Conservation (phyloP, 2,888 invertebrate genomes). For the Sthenelais limicola region DNA sequence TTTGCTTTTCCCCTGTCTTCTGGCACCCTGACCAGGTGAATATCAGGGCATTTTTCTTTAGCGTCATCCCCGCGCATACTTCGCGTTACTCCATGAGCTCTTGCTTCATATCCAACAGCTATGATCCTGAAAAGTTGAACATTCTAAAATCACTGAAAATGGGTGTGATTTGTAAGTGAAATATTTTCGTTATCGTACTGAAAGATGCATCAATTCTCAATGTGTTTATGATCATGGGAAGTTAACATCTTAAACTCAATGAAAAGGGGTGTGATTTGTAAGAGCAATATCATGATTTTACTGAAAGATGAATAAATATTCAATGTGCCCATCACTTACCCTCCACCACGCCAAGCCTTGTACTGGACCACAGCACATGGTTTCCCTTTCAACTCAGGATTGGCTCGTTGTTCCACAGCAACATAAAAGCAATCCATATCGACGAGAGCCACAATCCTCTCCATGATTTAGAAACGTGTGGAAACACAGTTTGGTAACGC, state of each 20-base stretch:
- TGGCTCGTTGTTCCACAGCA: constrained; percentile 95
- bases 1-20: constrained; percentile 93
- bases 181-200: too few relatives aligned
- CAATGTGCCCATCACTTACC: constrained; percentile 81
- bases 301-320: too few relatives aligned
- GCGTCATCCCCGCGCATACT: constrained; percentile 95
- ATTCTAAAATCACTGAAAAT: too few relatives aligned
- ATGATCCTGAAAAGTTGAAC: too few relatives aligned
- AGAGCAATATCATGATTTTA: not conserved
- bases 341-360: constrained; percentile 93
- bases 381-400: constrained; percentile 86
- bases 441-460: constrained; percentile 83
- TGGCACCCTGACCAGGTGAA: constrained; percentile 88
- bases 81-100: constrained; percentile 90
- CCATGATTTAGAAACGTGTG: too few relatives aligned
- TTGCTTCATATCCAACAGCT: constrained; percentile 96
- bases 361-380: constrained; percentile 98
- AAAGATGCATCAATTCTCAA: too few relatives aligned
- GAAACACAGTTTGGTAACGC: too few relatives aligned
- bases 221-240: too few relatives aligned
- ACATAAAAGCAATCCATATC: constrained; percentile 99
- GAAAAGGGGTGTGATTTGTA: not conserved
- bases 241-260: too few relatives aligned
- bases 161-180: too few relatives aligned
- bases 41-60: constrained; percentile 88